These are phyloP conservation scores for pig (Sus scrofa) DNA, from an alignment of 2,113 vertebrate genomes.

Conservation along the genomic window T2T-Sscrofa CM000824.6:52059001-52059500, in stretches of 20 bases:
- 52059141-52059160: background rate
- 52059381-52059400: background rate
- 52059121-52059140: background rate
- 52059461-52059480: background rate
- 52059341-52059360: background rate
- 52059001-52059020: background rate
- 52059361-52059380: background rate
- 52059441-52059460: background rate
- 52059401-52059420: background rate
- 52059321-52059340: background rate
- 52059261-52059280: background rate
- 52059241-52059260: background rate
- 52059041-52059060: background rate
- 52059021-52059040: background rate
- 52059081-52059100: background rate
- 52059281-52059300: background rate
- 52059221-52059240: background rate
- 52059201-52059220: background rate
- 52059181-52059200: background rate
- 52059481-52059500: constrained; percentile 35
- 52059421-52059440: background rate
- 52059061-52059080: background rate
- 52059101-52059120: background rate
- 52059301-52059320: background rate
- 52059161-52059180: background rate